Percentiles rank a stretch among this genome's conserved stretches.
Conservation (phyloP, 2,888 invertebrate species). For the Thera obeliscata region DNA sequence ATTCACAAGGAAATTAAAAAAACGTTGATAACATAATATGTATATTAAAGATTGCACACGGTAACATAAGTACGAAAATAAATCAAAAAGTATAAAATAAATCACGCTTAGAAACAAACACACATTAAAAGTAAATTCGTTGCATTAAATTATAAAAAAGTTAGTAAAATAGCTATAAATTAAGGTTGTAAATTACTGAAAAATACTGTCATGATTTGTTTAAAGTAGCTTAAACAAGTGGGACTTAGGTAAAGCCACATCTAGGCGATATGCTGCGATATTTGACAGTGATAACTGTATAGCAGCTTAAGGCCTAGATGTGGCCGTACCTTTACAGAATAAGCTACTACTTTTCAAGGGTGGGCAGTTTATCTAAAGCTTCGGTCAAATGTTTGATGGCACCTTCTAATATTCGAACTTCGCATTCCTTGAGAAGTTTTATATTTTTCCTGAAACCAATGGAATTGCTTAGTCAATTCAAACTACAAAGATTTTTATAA, state of each 20-base stretch:
- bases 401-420: constrained; percentile 75
- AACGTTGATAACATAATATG: constrained; percentile 26
- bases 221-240: constrained; percentile 20
- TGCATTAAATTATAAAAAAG: constrained; percentile 38
- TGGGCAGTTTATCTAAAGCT: constrained; percentile 59
- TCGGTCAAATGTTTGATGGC: constrained; percentile 70
- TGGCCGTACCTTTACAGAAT: background rate
- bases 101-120: constrained; percentile 42
- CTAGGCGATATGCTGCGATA: too few species aligned
- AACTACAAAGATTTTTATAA: too few species aligned
- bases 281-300: too few species aligned
- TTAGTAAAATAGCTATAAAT: constrained; percentile 38
- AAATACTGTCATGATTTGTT: constrained; percentile 65
- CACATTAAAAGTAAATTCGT: constrained; percentile 51
- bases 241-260: too few species aligned
- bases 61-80: constrained; percentile 46
- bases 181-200: constrained; percentile 33
- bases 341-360: constrained; percentile 42
- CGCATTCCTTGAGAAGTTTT: constrained; percentile 72
- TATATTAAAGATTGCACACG: constrained; percentile 54
- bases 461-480: background rate
- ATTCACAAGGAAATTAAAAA: constrained; percentile 11
- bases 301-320: too few species aligned
- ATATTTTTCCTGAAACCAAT: constrained; percentile 68
- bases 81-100: constrained; percentile 47